Conservation (phyloP, 2,888 invertebrate species). For the Mesoligia furuncula region DNA sequence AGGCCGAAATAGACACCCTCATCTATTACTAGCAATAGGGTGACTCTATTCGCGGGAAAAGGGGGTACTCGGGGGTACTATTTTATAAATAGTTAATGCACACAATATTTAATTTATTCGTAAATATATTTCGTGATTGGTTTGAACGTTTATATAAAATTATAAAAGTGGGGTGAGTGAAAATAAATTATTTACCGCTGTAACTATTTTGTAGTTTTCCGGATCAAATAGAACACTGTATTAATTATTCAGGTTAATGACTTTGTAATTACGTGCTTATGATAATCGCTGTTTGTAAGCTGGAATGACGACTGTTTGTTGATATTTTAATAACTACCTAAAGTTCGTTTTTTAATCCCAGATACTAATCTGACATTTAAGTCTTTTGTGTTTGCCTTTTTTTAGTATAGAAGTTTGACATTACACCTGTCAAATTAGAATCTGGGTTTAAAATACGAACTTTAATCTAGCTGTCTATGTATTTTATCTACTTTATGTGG, state of each 20-base stretch:
- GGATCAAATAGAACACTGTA: slow-evolving; percentile 31
- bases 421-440: too few species aligned
- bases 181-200: slow-evolving; percentile 52
- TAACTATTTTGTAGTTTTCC: slow-evolving; percentile 55
- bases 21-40: slow-evolving; percentile 77
- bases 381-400: too few species aligned
- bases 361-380: too few species aligned
- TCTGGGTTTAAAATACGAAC: too few species aligned
- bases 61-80: slow-evolving; percentile 57
- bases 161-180: slow-evolving; percentile 59
- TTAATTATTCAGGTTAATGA: slow-evolving; percentile 48
- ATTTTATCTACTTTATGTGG: not conserved
- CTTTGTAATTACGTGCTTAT: slow-evolving; percentile 54
- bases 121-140: slow-evolving; percentile 70
- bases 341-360: too few species aligned
- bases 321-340: not conserved
- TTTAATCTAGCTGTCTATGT: not conserved
- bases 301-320: not conserved
- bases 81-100: slow-evolving; percentile 66
- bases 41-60: slow-evolving; percentile 63
- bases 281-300: slow-evolving; percentile 37
- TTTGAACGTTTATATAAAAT: slow-evolving; percentile 64
- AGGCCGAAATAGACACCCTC: slow-evolving; percentile 71
- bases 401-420: too few species aligned
- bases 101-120: slow-evolving; percentile 72